Base-by-base conservation (phyloP, 1,140 invertebrate species). In the Drosophila rhopaloa region DNA sequence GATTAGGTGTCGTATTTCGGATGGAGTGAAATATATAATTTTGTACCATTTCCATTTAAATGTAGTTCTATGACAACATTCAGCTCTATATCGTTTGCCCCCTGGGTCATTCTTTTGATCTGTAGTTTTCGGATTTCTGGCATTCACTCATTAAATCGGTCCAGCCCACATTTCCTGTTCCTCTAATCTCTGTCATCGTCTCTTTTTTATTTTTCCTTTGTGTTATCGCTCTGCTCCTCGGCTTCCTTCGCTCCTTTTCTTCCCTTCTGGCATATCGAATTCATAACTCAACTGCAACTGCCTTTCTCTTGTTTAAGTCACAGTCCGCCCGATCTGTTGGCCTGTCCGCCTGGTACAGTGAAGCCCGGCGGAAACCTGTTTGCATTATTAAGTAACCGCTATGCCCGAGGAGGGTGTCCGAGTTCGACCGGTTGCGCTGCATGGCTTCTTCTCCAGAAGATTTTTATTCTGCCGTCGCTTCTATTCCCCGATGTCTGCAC, bases 331-430 rank as follows among this genome's bases (percentile, higher is more conserved):
- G 40, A 29, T 41, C 65, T 24, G 16, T 51, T 19, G 4, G 29
- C 29, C 10, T 5, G 50, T 53, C 11, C 32, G 50, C 14, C 14
- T 8, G 46, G 65, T 65, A 68, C 60, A 68, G 57, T 53, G 65
- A 71, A 43, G 38, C 48, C 60, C 46, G 37, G 53, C 56, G 58
- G 62, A 86, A 86, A 86, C 83, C 83, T 68, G 83, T 88, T 86
- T 86, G 83, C 76, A 83, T 88, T 86, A 86, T 86, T 86, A 83
- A 86, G 83, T 86, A 86, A 86, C 83, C 76, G 62, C 51, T 75
- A 60, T 54, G 78, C 63, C 43, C 41, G 63, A 24, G 40, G 24
- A 32, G 8, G 48, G 59, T 35, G 48, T 19, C 14, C 7, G 7
- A 16, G 48, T 53, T 16, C 29, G 81, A 86, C 83, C 83, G 83